Evolutionary conservation across 2,113 vertebrate species (phyloP).

Genomic region (Equus przewalskii): DNA sequence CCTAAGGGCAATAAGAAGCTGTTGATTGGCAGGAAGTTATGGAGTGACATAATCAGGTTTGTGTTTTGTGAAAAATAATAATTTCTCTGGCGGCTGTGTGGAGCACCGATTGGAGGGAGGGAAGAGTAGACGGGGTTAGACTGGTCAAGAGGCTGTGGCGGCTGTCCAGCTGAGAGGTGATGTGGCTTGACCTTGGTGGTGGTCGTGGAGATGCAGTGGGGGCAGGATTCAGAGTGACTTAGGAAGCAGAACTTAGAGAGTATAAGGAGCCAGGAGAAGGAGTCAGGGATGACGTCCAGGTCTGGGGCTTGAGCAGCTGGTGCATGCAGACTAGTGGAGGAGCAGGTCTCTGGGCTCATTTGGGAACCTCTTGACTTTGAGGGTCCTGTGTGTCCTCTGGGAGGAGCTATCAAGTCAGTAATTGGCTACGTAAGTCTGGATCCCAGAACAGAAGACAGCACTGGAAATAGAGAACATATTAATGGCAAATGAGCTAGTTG

Average conservation of each 20-base stretch:
- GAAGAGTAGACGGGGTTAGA: neutral
- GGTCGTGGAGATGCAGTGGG: neutral
- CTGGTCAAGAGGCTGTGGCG: neutral
- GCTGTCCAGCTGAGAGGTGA: neutral
- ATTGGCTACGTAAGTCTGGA: neutral
- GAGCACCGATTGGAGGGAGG: neutral
- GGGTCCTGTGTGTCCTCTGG: neutral
- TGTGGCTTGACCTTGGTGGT: neutral
- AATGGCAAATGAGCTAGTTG: neutral
- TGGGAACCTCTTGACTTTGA: neutral
- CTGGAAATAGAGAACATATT: neutral
- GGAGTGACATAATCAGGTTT: neutral
- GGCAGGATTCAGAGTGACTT: neutral
- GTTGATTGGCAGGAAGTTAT: neutral
- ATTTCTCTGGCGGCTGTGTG: neutral
- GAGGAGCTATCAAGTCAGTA: neutral
- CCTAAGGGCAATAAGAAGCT: neutral
- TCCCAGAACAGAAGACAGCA: neutral
- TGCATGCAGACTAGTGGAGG: accelerated
- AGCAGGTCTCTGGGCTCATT: neutral
- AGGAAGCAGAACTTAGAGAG: neutral
- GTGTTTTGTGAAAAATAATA: neutral
- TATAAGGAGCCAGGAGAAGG: neutral
- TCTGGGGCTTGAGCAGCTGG: neutral
- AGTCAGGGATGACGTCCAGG: neutral